Evolutionary conservation across 2,797 vertebrate species (phyloP).

Genomic region (Centropyge bicolor): DNA sequence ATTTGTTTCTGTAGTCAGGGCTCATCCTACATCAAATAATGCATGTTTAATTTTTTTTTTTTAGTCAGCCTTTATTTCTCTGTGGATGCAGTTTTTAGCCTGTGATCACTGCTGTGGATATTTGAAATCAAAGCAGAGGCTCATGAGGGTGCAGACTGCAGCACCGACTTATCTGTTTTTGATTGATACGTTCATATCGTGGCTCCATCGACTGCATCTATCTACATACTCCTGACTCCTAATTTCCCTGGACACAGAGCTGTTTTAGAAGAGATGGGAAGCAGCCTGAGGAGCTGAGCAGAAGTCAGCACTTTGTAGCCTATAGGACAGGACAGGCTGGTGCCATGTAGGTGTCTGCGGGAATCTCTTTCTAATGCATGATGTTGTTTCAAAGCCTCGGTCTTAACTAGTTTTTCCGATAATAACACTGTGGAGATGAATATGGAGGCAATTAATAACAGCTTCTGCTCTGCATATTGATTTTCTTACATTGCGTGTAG

Average conservation of each 20-base stretch:
- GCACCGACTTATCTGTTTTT: slow-evolving; percentile 25
- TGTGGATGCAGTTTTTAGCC: background rate
- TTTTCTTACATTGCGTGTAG: background rate
- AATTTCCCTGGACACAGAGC: slow-evolving; percentile 32
- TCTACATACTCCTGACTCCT: slow-evolving; percentile 17
- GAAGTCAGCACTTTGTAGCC: slow-evolving; percentile 45
- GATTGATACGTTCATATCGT: slow-evolving; percentile 53
- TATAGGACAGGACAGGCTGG: background rate
- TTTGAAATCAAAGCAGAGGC: slow-evolving; percentile 5
- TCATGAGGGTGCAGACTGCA: slow-evolving; percentile 9
- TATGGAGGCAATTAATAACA: background rate
- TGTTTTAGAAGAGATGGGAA: slow-evolving; percentile 24
- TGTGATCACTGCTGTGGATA: background rate
- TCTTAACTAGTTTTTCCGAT: background rate
- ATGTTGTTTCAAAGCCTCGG: background rate
- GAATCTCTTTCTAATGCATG: background rate
- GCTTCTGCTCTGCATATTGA: background rate
- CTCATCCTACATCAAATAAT: background rate
- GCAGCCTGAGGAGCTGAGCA: slow-evolving; percentile 38
- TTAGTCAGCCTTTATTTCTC: background rate
- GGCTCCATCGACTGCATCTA: slow-evolving; percentile 23
- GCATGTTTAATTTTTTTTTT: background rate
- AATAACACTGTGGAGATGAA: background rate
- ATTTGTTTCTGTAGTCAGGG: background rate
- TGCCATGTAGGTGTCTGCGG: slow-evolving; percentile 8